These are phyloP conservation scores for Oxystoma pomonae DNA, from an alignment of 2,888 invertebrate genomes.

Conservation along the genomic window DNA sequence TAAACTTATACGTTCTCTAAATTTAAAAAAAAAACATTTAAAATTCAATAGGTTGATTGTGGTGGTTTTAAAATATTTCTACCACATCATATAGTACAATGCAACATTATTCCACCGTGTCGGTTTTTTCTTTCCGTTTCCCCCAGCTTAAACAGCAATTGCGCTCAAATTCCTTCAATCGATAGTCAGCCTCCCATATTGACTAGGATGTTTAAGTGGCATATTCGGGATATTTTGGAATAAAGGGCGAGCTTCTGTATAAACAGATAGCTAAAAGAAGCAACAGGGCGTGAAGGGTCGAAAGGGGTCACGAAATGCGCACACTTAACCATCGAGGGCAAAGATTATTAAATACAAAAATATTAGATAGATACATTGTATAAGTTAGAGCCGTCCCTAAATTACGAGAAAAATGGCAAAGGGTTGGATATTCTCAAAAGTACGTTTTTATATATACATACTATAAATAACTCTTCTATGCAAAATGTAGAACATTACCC, in stretches of 20 bases:
- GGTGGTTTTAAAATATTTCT: too few species aligned
- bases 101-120: too few species aligned
- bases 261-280: constrained; percentile 45
- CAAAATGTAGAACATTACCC: too few species aligned
- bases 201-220: neutral
- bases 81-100: too few species aligned
- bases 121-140: neutral
- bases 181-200: neutral
- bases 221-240: neutral
- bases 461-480: too few species aligned
- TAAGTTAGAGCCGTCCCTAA: too few species aligned
- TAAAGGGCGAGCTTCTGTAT: constrained; percentile 31
- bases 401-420: too few species aligned
- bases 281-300: constrained; percentile 45
- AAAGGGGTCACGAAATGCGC: constrained; percentile 51
- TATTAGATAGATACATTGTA: neutral
- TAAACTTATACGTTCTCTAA: too few species aligned
- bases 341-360: neutral
- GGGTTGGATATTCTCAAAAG: too few species aligned
- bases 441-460: too few species aligned
- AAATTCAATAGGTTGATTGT: too few species aligned
- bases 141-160: neutral
- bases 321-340: constrained; percentile 37
- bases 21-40: too few species aligned
- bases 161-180: neutral